phyloP scores from a whole-genome alignment of 2,113 vertebrate species.

The Spea multiplicata region DNA sequence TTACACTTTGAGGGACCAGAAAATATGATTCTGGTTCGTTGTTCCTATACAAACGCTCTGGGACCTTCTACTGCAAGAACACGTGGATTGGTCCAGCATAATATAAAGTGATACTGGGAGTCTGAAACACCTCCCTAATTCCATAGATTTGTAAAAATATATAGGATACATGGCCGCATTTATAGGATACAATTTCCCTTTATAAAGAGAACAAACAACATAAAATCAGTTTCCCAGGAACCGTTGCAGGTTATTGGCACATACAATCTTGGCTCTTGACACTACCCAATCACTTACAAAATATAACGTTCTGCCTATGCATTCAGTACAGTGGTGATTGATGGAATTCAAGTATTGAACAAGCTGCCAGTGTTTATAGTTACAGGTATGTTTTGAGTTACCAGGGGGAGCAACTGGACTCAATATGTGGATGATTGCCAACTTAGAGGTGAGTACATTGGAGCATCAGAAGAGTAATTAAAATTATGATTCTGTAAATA shows the following conservation, averaged over 20 bases:
- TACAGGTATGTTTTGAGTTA: slow-evolving; percentile 14
- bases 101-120: too few relatives aligned
- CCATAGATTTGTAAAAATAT: too few relatives aligned
- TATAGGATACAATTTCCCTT: too few relatives aligned
- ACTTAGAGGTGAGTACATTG: background rate
- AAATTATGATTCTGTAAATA: too few relatives aligned
- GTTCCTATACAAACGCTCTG: too few relatives aligned
- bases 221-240: background rate
- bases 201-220: background rate
- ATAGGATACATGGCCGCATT: too few relatives aligned
- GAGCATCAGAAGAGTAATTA: too few relatives aligned
- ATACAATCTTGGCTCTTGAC: background rate
- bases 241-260: slow-evolving; percentile 4
- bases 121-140: too few relatives aligned
- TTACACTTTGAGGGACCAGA: too few relatives aligned
- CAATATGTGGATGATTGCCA: background rate
- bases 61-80: too few relatives aligned
- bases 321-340: background rate
- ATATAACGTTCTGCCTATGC: slow-evolving; percentile 1
- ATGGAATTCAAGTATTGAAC: slow-evolving; percentile 11
- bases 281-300: background rate
- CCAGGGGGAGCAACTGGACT: background rate
- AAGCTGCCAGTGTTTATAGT: slow-evolving; percentile 19
- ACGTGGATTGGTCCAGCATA: too few relatives aligned
- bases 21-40: too few relatives aligned